phyloP scores from a whole-genome alignment of 64 coral and sea anemone species.

The Stylophora pistillata region DNA sequence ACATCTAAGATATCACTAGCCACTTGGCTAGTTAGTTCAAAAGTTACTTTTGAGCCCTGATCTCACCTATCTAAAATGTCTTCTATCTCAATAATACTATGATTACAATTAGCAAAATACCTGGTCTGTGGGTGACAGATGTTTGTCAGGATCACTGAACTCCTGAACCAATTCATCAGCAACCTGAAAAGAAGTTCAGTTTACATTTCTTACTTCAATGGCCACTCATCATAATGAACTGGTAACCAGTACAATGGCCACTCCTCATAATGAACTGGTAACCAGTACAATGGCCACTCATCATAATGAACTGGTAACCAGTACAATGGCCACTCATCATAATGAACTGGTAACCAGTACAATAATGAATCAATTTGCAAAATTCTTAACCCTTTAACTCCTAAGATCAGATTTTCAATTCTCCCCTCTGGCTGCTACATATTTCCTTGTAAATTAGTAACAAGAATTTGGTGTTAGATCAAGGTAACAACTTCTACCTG shows the following conservation, averaged over 20 bases:
- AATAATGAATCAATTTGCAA: no score
- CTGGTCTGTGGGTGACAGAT: conserved; percentile 96
- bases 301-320: not conserved
- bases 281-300: not conserved
- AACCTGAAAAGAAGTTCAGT: conserved; percentile 61
- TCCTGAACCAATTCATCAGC: conserved; percentile 99
- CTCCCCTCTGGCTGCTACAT: no score
- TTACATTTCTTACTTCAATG: not conserved
- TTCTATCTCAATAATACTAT: not conserved
- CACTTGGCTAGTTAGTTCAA: no score
- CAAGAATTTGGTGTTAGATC: no score
- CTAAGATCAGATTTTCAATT: no score
- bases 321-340: not conserved
- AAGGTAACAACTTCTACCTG: no score
- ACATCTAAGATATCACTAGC: no score
- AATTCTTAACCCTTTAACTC: no score
- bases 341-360: not conserved
- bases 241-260: not conserved
- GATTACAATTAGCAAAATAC: not conserved
- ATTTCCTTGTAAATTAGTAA: no score
- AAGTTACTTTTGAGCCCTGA: no score
- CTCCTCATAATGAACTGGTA: not conserved
- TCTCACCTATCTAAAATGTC: not conserved
- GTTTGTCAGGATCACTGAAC: conserved; percentile 99
- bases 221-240: not conserved